Evolutionary conservation across 1,140 invertebrate species (phyloP).

Genomic region (Lasaia peninsularis): DNA sequence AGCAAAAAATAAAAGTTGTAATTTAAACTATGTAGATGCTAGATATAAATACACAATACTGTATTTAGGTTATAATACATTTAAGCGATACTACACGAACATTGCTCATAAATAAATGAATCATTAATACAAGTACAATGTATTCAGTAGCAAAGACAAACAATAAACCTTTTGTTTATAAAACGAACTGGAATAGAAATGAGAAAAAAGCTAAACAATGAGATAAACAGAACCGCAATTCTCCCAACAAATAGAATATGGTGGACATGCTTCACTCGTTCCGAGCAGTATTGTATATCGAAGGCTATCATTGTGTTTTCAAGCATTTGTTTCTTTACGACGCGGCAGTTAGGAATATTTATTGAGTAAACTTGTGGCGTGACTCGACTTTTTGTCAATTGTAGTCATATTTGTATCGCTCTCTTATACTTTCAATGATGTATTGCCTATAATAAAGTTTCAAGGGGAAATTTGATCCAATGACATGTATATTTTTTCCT

Average conservation of each 20-base stretch:
- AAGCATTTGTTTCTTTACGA: constrained; percentile 70
- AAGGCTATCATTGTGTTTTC: constrained; percentile 66
- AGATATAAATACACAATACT: too few relatives aligned
- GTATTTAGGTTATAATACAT: neutral
- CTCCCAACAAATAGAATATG: constrained; percentile 66
- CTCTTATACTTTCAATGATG: constrained; percentile 36
- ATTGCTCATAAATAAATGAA: neutral
- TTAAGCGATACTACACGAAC: neutral
- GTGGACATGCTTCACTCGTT: constrained; percentile 60
- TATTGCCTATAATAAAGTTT: constrained; percentile 51
- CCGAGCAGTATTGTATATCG: constrained; percentile 59
- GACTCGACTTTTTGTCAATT: constrained; percentile 63
- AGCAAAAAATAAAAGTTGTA: too few relatives aligned
- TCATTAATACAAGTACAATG: neutral
- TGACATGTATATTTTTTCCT: neutral
- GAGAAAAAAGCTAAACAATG: constrained; percentile 34
- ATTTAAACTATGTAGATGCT: too few relatives aligned
- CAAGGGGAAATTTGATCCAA: constrained; percentile 39
- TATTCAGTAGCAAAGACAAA: neutral
- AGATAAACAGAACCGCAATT: constrained; percentile 52
- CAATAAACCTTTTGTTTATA: constrained; percentile 18
- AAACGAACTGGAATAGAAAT: constrained; percentile 14
- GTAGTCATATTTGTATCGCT: constrained; percentile 53
- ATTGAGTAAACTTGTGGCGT: constrained; percentile 69
- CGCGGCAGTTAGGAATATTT: constrained; percentile 73